phyloP scores from a whole-genome alignment of 1,140 invertebrate species.

The fruit fly (Drosophila melanogaster) region Release_6_plus_ISO1_MT NT_037436.4:22585001-22585500 shows the following conservation, averaged over 20 bases:
- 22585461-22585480: conserved; percentile 74
- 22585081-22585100: conserved; percentile 27
- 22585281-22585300: conserved; percentile 25
- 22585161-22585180: conserved; percentile 33
- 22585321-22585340: conserved; percentile 11
- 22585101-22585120: conserved; percentile 50
- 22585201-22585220: conserved; percentile 11
- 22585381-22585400: conserved; percentile 37
- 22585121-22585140: conserved; percentile 80
- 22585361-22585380: conserved; percentile 40
- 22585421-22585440: conserved; percentile 48
- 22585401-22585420: conserved; percentile 56
- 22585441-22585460: conserved; percentile 64
- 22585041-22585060: conserved; percentile 20
- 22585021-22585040: conserved; percentile 17
- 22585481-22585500: conserved; percentile 55
- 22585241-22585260: conserved; percentile 54
- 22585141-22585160: conserved; percentile 73
- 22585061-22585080: conserved; percentile 1
- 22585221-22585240: conserved; percentile 5
- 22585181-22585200: conserved; percentile 38
- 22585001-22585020: conserved; percentile 63
- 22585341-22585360: conserved; percentile 5
- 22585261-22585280: conserved; percentile 47
- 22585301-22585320: background rate